Evolutionary conservation across 2,888 invertebrate genomes (phyloP), one percentile per base, ranked within the genome.

Genomic region (Agrochola lychnidis): DNA sequence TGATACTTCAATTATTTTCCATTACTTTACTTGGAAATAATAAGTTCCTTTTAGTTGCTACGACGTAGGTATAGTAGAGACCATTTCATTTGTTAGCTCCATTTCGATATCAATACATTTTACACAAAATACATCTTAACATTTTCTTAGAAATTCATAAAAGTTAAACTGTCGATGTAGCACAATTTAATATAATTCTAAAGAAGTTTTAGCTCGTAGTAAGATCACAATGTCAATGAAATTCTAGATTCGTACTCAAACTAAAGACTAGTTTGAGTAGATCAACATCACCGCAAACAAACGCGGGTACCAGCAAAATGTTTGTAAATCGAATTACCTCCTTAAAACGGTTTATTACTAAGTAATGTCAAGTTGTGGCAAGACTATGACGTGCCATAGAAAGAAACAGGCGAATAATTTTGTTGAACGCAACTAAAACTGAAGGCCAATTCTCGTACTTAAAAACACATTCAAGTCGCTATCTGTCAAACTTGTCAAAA

Each of bases 301-400:
- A 78, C 77, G 81, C 81, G 79, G 82, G 2, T n/a, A 68, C 36
- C 12, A 42, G 19, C 9, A 48, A 7, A 45, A 75, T 81, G 76
- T 85, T 84, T 78, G 75, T 83, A 74, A 81, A 85, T 85, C 74
- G 81, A 88, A 89, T 89, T 83, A 81, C 69, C 74, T 68, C 22
- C 30, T 53, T 76, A 82, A 36, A 81, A 79, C 81, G 73, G 74
- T 82, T 88, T 80, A 79, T 84, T 79, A 72, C 19, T 51, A 74
- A 76, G 45, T 83, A 76, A 75, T 77, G n/a, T 69, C 22, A 48
- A 73, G 22, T 68, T 62, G 62, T 63, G 76, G 56, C 25, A 76
- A 67, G 16, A 22, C 64, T 59, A 48, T 71, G 69, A 69, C 25
- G 70, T 72, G 67, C 67, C 63, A 67, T 72, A 72, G 56, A 40